Base-by-base conservation (phyloP, 2,888 invertebrate genomes). In the Tholera decimalis region DNA sequence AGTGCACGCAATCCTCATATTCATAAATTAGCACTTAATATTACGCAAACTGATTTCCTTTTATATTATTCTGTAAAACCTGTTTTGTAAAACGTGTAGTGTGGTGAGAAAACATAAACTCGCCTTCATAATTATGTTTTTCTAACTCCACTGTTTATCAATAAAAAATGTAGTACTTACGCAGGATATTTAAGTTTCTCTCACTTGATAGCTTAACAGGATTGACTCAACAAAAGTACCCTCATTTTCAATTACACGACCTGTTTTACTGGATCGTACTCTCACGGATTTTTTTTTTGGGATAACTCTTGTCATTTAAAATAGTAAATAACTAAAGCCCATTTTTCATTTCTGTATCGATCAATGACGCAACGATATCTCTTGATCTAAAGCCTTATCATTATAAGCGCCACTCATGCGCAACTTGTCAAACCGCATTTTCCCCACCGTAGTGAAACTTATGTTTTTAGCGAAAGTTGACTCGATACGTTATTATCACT, bases 391-490 rank as follows among this genome's bases (percentile, higher is more conserved):
- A 73, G 66, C 66, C 66, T 82, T 83, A 82, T 83, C 78, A 73
- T 50, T 73, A 70, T 71, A 60, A 73, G 55, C 51, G 57, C 47
- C 77, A 72, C 67, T 79, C 78, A 63, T 57, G 73, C 74, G 68
- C 62, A 79, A 72, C 83, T 75, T 79, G 83, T 84, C 83, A 75
- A 78, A 83, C 83, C 69, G 46, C 83, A 78, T 62, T 83, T 79
- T 79, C 77, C 82, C 78, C 72, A 55, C 59, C 56, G 55, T 50
- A 61, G 83, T 73, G 83, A 82, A 83, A 83, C 76, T 70, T 84
- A 80, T 83, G 80, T 80, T 79, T 79, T 57, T 77, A 86, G 92
- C 87, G 93, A 93, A 94, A 93, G 93, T 92, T 81, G 85, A 83
- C 79, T 82, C 77, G 80, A 79, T 80, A 84, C 83, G 85, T 88